phyloP scores from a whole-genome alignment of 1,140 invertebrate genomes.

The Gyrodactylus salaris region DNA sequence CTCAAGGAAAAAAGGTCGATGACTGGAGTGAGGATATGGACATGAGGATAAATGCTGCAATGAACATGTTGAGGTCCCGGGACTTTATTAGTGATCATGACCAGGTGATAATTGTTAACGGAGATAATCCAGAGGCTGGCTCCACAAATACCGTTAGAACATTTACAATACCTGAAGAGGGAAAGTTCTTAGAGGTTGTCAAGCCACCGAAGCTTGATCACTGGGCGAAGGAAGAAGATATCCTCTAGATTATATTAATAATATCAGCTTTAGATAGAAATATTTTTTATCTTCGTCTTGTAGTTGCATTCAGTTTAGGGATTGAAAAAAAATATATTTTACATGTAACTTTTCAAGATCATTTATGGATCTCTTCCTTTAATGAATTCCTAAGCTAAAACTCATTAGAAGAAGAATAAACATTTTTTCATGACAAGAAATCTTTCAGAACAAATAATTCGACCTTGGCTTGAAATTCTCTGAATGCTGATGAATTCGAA shows the following conservation, averaged over 20 bases:
- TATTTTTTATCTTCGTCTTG: too few relatives aligned
- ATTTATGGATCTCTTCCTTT: too few relatives aligned
- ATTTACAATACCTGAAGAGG: conserved; percentile 33
- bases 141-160: conserved; percentile 82
- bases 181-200: background rate
- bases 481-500: too few relatives aligned
- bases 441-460: too few relatives aligned
- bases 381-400: too few relatives aligned
- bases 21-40: conserved; percentile 8
- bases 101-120: conserved; percentile 58
- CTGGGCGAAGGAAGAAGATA: background rate
- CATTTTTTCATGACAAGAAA: too few relatives aligned
- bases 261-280: too few relatives aligned
- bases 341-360: too few relatives aligned
- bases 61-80: conserved; percentile 46
- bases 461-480: too few relatives aligned
- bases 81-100: conserved; percentile 55
- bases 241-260: background rate
- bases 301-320: too few relatives aligned
- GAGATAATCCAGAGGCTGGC: conserved; percentile 66
- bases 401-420: too few relatives aligned
- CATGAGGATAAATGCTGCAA: conserved; percentile 39
- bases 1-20: conserved; percentile 1
- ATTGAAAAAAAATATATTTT: too few relatives aligned
- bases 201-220: background rate